These are phyloP conservation scores for Xestobium rufovillosum DNA, from an alignment of 2,888 invertebrate species.

Conservation along the genomic window DNA sequence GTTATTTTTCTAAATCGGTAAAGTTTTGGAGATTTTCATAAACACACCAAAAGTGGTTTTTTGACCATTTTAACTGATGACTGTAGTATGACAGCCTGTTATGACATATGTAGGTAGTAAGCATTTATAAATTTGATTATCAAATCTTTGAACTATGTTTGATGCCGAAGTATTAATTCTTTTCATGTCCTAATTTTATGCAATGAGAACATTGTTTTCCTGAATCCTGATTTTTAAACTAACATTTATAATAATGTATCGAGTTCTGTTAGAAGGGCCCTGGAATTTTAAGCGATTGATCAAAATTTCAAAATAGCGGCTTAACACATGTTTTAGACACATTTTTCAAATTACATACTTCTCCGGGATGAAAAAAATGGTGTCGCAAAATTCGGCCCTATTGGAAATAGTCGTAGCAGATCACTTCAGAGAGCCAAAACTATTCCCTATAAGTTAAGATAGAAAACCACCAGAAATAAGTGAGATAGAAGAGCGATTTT, in stretches of 20 bases:
- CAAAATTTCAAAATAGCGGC: too few species aligned
- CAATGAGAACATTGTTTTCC: not conserved
- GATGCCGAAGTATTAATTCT: not conserved
- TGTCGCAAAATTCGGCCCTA: too few species aligned
- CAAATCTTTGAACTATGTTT: not conserved
- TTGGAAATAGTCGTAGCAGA: too few species aligned
- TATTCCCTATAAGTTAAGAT: too few species aligned
- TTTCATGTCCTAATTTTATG: slow-evolving; percentile 4
- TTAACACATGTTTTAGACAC: too few species aligned
- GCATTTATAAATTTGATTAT: not conserved
- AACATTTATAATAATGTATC: not conserved
- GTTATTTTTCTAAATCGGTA: not conserved
- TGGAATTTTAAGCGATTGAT: too few species aligned
- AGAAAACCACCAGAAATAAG: too few species aligned
- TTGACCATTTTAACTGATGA: slow-evolving; percentile 2
- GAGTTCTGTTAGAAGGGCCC: too few species aligned
- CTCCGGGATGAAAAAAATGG: too few species aligned
- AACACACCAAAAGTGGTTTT: slow-evolving; percentile 2
- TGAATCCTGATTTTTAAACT: not conserved
- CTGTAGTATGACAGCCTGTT: not conserved
- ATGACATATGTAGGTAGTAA: slow-evolving; percentile 2
- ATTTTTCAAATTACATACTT: too few species aligned
- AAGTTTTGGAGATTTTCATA: not conserved
- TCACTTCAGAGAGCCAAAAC: too few species aligned
- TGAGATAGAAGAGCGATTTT: too few species aligned